Percentiles rank a stretch among this genome's conserved stretches.
Conservation (phyloP, 2,797 vertebrate genomes). For the Dryobates pubescens region DNA sequence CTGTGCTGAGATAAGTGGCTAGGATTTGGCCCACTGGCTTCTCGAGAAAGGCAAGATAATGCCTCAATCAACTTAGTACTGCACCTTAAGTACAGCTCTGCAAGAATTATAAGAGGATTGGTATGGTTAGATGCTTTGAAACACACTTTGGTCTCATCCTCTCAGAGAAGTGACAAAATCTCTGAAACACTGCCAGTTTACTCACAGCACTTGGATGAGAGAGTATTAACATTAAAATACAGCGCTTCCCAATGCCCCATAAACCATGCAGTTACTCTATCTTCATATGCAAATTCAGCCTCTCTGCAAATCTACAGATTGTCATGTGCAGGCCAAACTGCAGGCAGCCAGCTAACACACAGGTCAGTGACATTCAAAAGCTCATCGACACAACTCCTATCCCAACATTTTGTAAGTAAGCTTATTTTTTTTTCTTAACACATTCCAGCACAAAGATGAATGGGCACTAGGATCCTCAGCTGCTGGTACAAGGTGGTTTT, state of each 20-base stretch:
- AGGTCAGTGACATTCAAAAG: neutral
- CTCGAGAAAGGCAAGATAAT: neutral
- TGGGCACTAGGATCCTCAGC: neutral
- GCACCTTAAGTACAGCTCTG: neutral
- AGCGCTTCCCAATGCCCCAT: neutral
- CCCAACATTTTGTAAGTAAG: neutral
- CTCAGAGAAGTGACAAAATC: neutral
- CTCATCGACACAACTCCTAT: neutral
- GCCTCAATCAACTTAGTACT: neutral
- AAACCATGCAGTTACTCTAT: neutral
- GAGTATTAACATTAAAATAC: neutral
- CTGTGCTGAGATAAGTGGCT: neutral
- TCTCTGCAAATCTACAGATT: neutral
- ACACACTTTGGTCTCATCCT: neutral
- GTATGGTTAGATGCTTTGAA: neutral
- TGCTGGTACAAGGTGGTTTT: neutral
- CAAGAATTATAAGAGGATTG: neutral
- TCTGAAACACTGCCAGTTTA: neutral
- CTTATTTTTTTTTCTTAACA: neutral
- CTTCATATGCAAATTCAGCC: neutral
- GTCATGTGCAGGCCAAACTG: neutral
- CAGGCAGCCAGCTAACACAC: neutral
- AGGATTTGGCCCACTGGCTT: neutral
- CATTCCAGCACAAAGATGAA: neutral
- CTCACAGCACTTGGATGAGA: neutral